Evolutionary conservation across 1,140 invertebrate species (phyloP), one percentile per base, ranked within the genome.

Genomic region (Phocides pigmalion): DNA sequence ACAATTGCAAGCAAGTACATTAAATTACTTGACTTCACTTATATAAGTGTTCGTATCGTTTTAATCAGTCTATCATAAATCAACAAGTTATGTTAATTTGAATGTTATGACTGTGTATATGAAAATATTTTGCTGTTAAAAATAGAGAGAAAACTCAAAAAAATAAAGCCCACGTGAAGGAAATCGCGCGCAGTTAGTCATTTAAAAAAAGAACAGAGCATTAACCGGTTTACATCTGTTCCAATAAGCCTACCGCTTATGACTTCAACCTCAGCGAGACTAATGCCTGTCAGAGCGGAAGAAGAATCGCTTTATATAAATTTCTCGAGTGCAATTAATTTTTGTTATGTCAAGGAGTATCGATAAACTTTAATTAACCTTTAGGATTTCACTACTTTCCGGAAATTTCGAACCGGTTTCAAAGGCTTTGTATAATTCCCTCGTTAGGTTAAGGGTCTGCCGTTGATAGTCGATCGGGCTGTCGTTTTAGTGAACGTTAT

Each of bases 221-320:
- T n/a, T n/a, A n/a, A n/a, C n/a, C n/a, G n/a, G n/a, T n/a, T n/a
- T n/a, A n/a, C n/a, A n/a, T n/a, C n/a, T n/a, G n/a, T n/a, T n/a
- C n/a, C n/a, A n/a, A n/a, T n/a, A n/a, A n/a, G n/a, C n/a, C 51
- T 47, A 12, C 5, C 44, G 41, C 39, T 16, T n/a, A 4, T 46
- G 15, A 0, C 1, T 50, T 41, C 0, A 12, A 37, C 54, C 42
- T 35, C 11, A 9, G 14, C n/a, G n/a, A 64, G 62, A 54, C 53
- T 56, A 64, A 64, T 54, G 51, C 51, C 44, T 56, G 62, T 64
- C 62, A 56, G 42, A 47, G 22, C 16, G 42, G 17, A 64, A 64
- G 62, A 64, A 64, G 51, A 64, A 64, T 64, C 51, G 62, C 62
- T 64, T 56, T 56, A 64, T 64, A 64, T 64, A 64, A 64, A 64